These are phyloP conservation scores for Montipora cactus DNA, from an alignment of 64 coral and sea anemone species.

Conservation along the genomic window DNA sequence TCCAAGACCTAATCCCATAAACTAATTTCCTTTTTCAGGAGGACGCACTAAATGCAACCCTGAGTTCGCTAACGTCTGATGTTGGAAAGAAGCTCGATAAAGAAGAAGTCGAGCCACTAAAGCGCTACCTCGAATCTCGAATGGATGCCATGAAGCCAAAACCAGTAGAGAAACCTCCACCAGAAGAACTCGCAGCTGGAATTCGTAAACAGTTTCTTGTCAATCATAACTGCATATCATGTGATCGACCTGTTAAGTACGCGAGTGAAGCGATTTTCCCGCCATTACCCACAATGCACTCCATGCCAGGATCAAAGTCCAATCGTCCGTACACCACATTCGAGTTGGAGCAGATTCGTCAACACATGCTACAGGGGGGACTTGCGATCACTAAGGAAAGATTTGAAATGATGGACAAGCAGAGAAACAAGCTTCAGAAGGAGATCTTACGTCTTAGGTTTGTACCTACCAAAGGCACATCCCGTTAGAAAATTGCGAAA, in stretches of 20 bases:
- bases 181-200: constrained; percentile 79
- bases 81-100: constrained; percentile 81
- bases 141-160: constrained; percentile 76
- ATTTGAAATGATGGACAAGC: constrained; percentile 82
- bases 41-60: constrained; percentile 57
- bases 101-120: constrained; percentile 84
- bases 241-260: constrained; percentile 82
- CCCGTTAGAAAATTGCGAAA: too few species aligned
- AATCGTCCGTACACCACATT: constrained; percentile 92
- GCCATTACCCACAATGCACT: constrained; percentile 68
- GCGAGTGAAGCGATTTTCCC: constrained; percentile 74
- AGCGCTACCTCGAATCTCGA: constrained; percentile 80
- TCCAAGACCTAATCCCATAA: neutral
- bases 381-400: constrained; percentile 82
- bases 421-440: constrained; percentile 79
- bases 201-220: constrained; percentile 75
- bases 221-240: constrained; percentile 86
- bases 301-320: constrained; percentile 81
- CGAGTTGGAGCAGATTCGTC: constrained; percentile 92
- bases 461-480: neutral
- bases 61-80: constrained; percentile 55
- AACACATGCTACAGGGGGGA: constrained; percentile 87
- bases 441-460: constrained; percentile 87
- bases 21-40: constrained; percentile 42
- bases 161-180: constrained; percentile 56